These are phyloP conservation scores for Lagodon rhomboides DNA, from an alignment of 2,797 vertebrate genomes.

Conservation along the genomic window DNA sequence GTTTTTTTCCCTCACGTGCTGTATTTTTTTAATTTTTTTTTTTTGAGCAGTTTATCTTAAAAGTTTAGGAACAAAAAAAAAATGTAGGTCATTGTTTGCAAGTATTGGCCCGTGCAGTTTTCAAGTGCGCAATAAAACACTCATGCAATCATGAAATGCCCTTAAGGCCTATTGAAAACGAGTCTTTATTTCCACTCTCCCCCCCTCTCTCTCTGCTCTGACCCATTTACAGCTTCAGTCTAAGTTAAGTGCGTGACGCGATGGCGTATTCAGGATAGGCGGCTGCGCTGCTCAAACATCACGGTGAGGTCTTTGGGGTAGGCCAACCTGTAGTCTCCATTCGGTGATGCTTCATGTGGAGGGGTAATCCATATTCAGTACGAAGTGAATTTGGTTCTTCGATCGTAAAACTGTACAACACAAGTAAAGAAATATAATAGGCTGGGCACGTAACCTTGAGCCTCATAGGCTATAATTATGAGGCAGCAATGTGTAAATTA, in stretches of 20 bases:
- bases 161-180: conserved; percentile 47
- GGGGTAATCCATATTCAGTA: no score
- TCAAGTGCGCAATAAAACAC: conserved; percentile 40
- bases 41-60: not conserved
- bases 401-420: not conserved
- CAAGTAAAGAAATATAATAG: not conserved
- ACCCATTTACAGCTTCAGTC: conserved; percentile 72
- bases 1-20: not conserved
- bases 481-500: no score
- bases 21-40: not conserved
- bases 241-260: conserved; percentile 61
- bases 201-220: conserved; percentile 47
- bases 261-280: conserved; percentile 29
- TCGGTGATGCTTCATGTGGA: not conserved
- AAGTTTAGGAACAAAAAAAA: conserved; percentile 2
- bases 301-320: conserved; percentile 1
- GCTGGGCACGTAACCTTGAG: no score
- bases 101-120: conserved; percentile 15
- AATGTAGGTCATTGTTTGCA: conserved; percentile 40
- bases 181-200: conserved; percentile 33
- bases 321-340: not conserved
- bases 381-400: not conserved
- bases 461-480: no score
- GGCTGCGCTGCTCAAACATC: conserved; percentile 7
- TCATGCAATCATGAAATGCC: conserved; percentile 50